Percentiles rank a stretch among this genome's conserved stretches.
Conservation (phyloP, 2,113 vertebrate species). For the Morone chrysops region DNA sequence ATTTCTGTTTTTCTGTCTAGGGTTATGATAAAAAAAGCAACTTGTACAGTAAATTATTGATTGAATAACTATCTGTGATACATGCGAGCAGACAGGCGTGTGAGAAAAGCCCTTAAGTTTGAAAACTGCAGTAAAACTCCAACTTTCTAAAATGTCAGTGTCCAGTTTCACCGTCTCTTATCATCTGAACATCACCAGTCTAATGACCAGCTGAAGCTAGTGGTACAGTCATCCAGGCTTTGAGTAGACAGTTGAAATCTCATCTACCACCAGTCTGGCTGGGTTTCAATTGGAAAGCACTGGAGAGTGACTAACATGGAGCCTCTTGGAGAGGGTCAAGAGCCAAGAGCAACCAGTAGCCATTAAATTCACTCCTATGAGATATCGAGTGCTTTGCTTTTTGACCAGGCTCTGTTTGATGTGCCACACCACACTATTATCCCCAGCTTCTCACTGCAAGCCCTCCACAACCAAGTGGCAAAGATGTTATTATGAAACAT, state of each 20-base stretch:
- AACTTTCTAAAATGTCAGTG: background rate
- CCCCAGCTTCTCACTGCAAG: slow-evolving; percentile 50
- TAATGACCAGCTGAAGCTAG: slow-evolving; percentile 50
- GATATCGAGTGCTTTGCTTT: slow-evolving; percentile 80
- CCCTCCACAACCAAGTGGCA: slow-evolving; percentile 61
- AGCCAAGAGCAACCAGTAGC: slow-evolving; percentile 78
- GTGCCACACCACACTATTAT: slow-evolving; percentile 74
- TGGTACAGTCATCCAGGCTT: slow-evolving; percentile 53
- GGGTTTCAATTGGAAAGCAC: slow-evolving; percentile 80
- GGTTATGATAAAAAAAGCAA: no score
- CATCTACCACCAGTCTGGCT: slow-evolving; percentile 79
- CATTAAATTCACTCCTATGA: slow-evolving; percentile 84
- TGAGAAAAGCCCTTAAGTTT: no score
- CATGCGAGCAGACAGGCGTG: no score
- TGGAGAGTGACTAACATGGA: slow-evolving; percentile 83
- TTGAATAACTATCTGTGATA: no score
- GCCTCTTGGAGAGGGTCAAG: slow-evolving; percentile 82
- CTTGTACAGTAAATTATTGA: no score
- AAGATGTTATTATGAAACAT: slow-evolving; percentile 68
- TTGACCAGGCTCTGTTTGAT: slow-evolving; percentile 78
- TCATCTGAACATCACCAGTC: slow-evolving; percentile 38
- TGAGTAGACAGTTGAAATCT: slow-evolving; percentile 75
- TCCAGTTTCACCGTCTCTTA: slow-evolving; percentile 22
- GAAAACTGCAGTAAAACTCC: slow-evolving; percentile 9
- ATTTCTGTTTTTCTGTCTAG: no score